phyloP scores from a whole-genome alignment of 2,888 invertebrate species.

The Drosophila helvetica region DNA sequence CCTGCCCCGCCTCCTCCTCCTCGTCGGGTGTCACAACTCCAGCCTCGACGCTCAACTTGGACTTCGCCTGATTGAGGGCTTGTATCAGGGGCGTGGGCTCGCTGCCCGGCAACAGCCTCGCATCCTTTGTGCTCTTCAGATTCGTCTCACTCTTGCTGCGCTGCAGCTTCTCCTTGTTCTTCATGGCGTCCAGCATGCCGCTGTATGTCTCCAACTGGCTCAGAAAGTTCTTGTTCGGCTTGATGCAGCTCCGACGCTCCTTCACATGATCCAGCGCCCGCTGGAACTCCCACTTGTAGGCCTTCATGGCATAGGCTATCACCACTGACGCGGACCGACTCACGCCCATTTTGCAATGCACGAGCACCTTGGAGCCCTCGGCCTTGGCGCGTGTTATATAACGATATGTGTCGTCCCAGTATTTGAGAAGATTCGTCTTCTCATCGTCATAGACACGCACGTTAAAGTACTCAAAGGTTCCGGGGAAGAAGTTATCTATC shows the following conservation, averaged over 20 bases:
- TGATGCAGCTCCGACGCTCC: conserved; percentile 95
- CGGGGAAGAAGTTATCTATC: conserved; percentile 99
- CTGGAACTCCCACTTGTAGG: conserved; percentile 96
- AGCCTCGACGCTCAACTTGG: conserved; percentile 71
- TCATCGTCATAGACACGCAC: conserved; percentile 98
- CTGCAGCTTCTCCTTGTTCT: conserved; percentile 96
- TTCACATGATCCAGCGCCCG: conserved; percentile 95
- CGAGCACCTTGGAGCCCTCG: conserved; percentile 96
- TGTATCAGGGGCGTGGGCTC: conserved; percentile 87
- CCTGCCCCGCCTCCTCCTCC: background rate
- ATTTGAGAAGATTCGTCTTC: conserved; percentile 96
- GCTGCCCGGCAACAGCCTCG: conserved; percentile 85
- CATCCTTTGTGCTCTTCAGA: conserved; percentile 89
- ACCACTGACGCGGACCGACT: conserved; percentile 99
- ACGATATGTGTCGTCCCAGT: conserved; percentile 99
- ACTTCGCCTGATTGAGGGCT: conserved; percentile 84
- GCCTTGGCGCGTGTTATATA: conserved; percentile 97
- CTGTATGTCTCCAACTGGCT: conserved; percentile 97
- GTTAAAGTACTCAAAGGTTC: conserved; percentile 97
- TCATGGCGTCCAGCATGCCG: conserved; percentile 98
- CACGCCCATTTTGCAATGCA: conserved; percentile 99
- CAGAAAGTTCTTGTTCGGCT: conserved; percentile 97
- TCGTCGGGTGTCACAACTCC: conserved; percentile 44
- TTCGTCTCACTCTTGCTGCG: conserved; percentile 97
- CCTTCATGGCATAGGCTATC: conserved; percentile 99